A percentile compares a stretch with the other conserved stretches of the same genome.
These are phyloP conservation scores for Neoarius graeffei DNA, from an alignment of 2,113 vertebrate species.

Conservation along the genomic window DNA sequence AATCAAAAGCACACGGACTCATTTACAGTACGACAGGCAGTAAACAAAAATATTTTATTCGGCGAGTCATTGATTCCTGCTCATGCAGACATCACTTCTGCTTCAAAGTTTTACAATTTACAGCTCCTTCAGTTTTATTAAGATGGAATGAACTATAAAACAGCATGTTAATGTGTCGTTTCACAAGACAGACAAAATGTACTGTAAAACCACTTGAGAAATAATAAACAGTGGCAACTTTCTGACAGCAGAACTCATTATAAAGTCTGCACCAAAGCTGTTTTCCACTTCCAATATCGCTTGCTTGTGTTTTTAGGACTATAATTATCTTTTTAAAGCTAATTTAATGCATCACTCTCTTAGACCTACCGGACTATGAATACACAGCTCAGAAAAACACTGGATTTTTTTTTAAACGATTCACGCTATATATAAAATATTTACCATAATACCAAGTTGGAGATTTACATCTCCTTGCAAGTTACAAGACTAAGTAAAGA, in stretches of 20 bases:
- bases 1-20: background rate
- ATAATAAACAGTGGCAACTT: background rate
- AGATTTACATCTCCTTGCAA: background rate
- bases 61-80: background rate
- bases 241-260: conserved; percentile 13
- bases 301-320: background rate
- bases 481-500: background rate
- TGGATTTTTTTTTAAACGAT: background rate
- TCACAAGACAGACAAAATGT: background rate
- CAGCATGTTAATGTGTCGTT: background rate
- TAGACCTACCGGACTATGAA: background rate
- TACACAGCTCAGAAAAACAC: background rate
- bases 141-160: conserved; percentile 3
- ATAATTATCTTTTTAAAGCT: conserved; percentile 5
- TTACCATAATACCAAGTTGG: background rate
- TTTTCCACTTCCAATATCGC: conserved; percentile 1
- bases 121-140: background rate
- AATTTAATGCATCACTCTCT: background rate
- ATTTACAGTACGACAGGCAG: background rate
- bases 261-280: conserved; percentile 13
- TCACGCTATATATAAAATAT: no score
- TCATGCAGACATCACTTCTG: background rate
- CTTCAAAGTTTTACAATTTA: background rate
- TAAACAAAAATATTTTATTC: background rate
- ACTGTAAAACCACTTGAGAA: background rate